Conservation (phyloP, 2,888 invertebrate genomes). For the Stegana nigrithorax region DNA sequence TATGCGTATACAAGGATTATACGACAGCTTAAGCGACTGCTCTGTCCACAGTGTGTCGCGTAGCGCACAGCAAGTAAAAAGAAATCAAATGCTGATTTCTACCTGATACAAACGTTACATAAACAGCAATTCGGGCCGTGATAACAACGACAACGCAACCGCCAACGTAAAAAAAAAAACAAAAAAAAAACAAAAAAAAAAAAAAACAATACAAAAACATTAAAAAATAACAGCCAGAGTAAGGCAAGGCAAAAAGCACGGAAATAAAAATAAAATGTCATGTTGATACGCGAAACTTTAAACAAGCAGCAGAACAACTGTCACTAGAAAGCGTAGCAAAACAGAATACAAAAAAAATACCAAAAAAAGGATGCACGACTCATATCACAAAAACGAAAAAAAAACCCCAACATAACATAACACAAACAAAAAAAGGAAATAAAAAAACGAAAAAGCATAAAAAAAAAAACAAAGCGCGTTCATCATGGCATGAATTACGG, state of each 20-base stretch:
- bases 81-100: too few species aligned
- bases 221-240: not conserved
- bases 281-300: constrained; percentile 6
- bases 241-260: not conserved
- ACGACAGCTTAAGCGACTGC: too few species aligned
- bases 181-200: not conserved
- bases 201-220: not conserved
- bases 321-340: not conserved
- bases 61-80: too few species aligned
- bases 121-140: not conserved
- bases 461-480: constrained; percentile 41
- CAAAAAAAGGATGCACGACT: not conserved
- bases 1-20: too few species aligned
- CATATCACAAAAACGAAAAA: too few species aligned
- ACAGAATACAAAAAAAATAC: not conserved
- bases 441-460: constrained; percentile 24
- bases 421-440: constrained; percentile 2
- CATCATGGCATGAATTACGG: constrained; percentile 61
- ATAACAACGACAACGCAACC: not conserved
- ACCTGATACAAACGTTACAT: constrained; percentile 2
- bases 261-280: constrained; percentile 1
- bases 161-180: not conserved
- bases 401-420: too few species aligned
- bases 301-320: not conserved
- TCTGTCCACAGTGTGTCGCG: too few species aligned